Conservation (phyloP, 2,797 vertebrate species). For the Ciconia nigra region DNA sequence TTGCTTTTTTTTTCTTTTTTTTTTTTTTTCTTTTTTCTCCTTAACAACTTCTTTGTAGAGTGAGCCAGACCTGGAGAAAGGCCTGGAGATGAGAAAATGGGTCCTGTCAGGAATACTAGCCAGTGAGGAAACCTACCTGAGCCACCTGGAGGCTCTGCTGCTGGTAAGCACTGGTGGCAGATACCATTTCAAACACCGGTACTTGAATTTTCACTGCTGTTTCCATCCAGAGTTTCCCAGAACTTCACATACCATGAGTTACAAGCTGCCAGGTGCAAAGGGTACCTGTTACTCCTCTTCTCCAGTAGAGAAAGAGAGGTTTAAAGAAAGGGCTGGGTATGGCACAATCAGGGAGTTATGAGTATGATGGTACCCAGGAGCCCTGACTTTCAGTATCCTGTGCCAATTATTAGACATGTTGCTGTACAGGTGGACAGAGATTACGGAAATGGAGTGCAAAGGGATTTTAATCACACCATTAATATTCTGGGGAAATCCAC, state of each 20-base stretch:
- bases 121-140: constrained; percentile 91
- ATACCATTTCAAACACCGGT: neutral
- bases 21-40: neutral
- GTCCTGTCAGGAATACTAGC: constrained; percentile 94
- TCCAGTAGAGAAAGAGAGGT: neutral
- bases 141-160: constrained; percentile 90
- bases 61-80: constrained; percentile 90
- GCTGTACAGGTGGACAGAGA: neutral
- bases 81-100: constrained; percentile 95
- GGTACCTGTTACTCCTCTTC: neutral
- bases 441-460: neutral
- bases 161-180: constrained; percentile 76
- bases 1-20: neutral
- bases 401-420: neutral
- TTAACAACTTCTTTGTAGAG: constrained; percentile 69
- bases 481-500: neutral
- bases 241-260: neutral
- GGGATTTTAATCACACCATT: neutral
- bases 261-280: neutral
- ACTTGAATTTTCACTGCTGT: neutral
- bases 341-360: neutral
- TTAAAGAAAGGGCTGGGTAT: neutral
- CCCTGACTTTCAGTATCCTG: neutral
- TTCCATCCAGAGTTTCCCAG: neutral
- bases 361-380: neutral